A percentile compares a stretch with the other conserved stretches of the same genome.
phyloP scores from a whole-genome alignment of 2,888 invertebrate genomes.

The Caenorhabditis japonica region DNA sequence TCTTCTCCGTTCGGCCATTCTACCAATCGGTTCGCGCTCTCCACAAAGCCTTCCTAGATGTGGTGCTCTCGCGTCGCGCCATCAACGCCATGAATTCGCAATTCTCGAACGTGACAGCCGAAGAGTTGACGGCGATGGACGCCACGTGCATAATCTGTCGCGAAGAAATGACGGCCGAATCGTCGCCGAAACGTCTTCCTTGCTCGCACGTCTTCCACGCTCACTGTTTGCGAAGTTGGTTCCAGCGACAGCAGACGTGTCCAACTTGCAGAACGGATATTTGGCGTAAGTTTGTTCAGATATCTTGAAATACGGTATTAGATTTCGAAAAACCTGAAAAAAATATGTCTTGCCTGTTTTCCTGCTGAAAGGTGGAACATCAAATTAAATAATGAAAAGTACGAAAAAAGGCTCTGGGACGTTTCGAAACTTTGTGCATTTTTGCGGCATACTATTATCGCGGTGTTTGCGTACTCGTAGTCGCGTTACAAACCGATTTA shows the following conservation, averaged over 20 bases:
- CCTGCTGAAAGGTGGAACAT: too few relatives aligned
- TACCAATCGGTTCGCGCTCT: constrained; percentile 92
- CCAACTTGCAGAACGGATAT: constrained; percentile 86
- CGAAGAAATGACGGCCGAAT: constrained; percentile 85
- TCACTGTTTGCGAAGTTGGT: constrained; percentile 96
- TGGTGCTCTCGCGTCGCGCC: constrained; percentile 86
- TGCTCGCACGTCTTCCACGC: constrained; percentile 99
- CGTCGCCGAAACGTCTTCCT: constrained; percentile 89
- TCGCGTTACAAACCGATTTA: too few relatives aligned
- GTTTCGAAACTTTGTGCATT: too few relatives aligned
- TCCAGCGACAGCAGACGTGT: constrained; percentile 99
- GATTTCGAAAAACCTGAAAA: too few relatives aligned
- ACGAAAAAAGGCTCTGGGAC: too few relatives aligned
- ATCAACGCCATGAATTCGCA: constrained; percentile 77
- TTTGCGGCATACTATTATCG: too few relatives aligned
- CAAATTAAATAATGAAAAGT: too few relatives aligned
- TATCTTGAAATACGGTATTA: too few relatives aligned
- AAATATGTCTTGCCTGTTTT: too few relatives aligned
- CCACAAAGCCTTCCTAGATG: constrained; percentile 96
- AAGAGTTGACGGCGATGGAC: constrained; percentile 69
- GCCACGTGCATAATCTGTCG: constrained; percentile 98
- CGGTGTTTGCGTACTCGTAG: too few relatives aligned
- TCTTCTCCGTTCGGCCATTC: constrained; percentile 98
- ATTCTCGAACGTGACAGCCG: constrained; percentile 72
- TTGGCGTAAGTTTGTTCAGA: constrained; percentile 38